Evolutionary conservation across 2,113 vertebrate species (phyloP).

Genomic region (Carollia perspicillata): DNA sequence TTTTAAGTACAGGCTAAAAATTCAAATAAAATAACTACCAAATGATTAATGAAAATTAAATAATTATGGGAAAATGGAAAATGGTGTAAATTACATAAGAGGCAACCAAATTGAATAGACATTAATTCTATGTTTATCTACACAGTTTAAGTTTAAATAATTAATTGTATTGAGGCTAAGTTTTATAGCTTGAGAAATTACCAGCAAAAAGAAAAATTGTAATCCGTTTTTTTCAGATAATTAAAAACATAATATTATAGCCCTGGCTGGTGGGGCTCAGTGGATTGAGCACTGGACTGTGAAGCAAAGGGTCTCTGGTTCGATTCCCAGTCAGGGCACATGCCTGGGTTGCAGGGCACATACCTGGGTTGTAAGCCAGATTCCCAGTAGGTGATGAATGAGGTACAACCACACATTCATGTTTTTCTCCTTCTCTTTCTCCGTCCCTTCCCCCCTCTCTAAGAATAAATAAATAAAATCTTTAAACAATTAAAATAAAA

Average conservation of each 20-base stretch:
- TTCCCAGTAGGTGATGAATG: no score
- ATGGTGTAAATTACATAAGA: neutral
- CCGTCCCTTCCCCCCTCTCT: no score
- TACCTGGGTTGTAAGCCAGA: no score
- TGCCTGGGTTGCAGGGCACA: no score
- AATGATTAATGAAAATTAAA: neutral
- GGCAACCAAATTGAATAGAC: neutral
- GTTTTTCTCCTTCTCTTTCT: no score
- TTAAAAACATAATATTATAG: conserved; percentile 6
- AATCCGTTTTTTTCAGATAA: neutral
- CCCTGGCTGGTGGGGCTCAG: no score
- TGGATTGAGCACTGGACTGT: no score
- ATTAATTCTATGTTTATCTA: neutral
- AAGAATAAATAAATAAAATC: no score
- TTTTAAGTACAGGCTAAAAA: neutral
- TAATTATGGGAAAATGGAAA: neutral
- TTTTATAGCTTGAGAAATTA: neutral
- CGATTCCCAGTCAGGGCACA: no score
- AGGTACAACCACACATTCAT: no score
- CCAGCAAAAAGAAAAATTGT: neutral
- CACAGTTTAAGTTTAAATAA: neutral
- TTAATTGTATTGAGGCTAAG: neutral
- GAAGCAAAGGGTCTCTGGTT: no score
- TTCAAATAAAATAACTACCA: neutral
- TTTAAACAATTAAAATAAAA: neutral